Evolutionary conservation across 2,888 invertebrate species (phyloP), one percentile per base, ranked within the genome.

Genomic region (Hypomecis atomaria): DNA sequence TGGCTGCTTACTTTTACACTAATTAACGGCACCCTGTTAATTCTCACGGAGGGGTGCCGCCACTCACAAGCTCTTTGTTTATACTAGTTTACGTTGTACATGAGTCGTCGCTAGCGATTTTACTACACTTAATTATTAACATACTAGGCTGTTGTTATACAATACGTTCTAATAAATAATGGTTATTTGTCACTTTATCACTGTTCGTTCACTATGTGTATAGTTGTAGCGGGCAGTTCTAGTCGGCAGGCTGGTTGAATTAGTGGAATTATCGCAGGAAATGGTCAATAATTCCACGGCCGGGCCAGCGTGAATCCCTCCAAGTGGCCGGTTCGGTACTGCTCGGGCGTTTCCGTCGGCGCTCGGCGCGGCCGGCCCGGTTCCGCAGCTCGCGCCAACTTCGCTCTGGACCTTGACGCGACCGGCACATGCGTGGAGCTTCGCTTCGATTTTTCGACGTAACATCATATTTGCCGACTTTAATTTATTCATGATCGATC

Each of bases 241-340:
- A 65, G 73, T 71, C 50, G 79, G 78, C 78, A 82, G 78, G 78
- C 76, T 75, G 73, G 75, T 76, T 79, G 80, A 82, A 83, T 78
- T 79, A 75, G 69, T 79, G 70, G 73, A 77, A 85, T 84, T 85
- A 82, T 79, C 78, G 78, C 78, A 87, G 85, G 84, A 89, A 88
- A 86, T 88, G 81, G 86, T 90, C 88, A 91, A 90, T 92, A 89
- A 84, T 77, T 79, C 76, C 77, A 77, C 78, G 82, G 82, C 85
- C 83, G 81, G 74, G 77, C 84, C 76, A 82, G 81, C 87, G 91
- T 87, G 81, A 80, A 75, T 78, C 82, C 86, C 79, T 77, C 72
- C 75, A 77, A 79, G 81, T 78, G 79, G 80, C 77, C 72, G 75
- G 72, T 78, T 91, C 91, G 92, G 87, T 78, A 91, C 90, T 92